Conservation (phyloP, 2,888 invertebrate species). For the Drosophila nr. perissopoda region DNA sequence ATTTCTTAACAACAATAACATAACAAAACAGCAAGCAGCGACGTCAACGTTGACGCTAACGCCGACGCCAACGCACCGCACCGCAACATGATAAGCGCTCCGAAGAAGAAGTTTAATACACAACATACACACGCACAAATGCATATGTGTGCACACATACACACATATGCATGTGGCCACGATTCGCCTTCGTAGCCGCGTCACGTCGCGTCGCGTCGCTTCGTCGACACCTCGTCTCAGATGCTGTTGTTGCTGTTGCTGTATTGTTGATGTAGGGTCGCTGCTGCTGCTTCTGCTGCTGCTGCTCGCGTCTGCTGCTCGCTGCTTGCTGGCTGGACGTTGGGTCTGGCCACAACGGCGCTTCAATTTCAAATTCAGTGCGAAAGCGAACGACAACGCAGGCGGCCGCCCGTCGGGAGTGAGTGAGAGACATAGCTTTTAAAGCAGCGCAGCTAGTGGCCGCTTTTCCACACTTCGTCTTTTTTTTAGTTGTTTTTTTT, state of each 20-base stretch:
- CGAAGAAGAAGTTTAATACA: constrained; percentile 50
- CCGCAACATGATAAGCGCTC: constrained; percentile 49
- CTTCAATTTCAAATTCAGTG: constrained; percentile 70
- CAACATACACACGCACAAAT: constrained; percentile 1
- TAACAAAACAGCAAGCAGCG: constrained; percentile 18
- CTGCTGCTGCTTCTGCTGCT: constrained; percentile 20
- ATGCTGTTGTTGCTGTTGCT: constrained; percentile 34
- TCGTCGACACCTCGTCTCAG: constrained; percentile 39
- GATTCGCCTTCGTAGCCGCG: constrained; percentile 28
- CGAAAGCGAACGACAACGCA: constrained; percentile 67
- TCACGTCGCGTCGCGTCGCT: constrained; percentile 21
- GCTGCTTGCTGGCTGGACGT: constrained; percentile 44
- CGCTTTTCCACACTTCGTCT: constrained; percentile 42
- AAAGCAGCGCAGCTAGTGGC: constrained; percentile 26
- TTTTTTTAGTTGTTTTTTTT: constrained; percentile 9
- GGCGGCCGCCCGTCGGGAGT: constrained; percentile 38
- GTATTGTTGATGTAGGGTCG: constrained; percentile 53
- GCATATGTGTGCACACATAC: constrained; percentile 8
- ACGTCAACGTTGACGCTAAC: constrained; percentile 23
- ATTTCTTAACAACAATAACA: constrained; percentile 58
- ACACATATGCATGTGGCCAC: constrained; percentile 34
- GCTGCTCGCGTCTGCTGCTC: constrained; percentile 15
- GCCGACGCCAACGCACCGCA: constrained; percentile 49
- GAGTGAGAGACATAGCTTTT: constrained; percentile 31
- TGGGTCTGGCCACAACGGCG: constrained; percentile 58